phyloP scores from a whole-genome alignment of 30 jellyfish, hydroid and myxozoan genomes.

The Aurelia aurita region DNA sequence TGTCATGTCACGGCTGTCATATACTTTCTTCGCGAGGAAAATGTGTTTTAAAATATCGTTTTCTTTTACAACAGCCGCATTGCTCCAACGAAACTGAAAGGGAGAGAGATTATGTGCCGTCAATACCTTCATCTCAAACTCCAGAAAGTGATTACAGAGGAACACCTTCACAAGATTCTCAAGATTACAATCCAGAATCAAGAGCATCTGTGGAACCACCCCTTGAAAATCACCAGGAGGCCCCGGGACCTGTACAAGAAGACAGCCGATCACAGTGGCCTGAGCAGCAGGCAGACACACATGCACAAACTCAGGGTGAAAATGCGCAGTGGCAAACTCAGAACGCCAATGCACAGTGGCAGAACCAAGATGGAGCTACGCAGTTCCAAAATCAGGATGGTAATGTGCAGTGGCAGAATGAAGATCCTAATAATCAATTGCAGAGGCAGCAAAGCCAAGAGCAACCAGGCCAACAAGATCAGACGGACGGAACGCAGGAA shows the following conservation, averaged over 20 bases:
- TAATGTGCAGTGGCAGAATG: slow-evolving; percentile 17
- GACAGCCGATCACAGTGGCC: neutral
- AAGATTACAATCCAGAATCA: slow-evolving; percentile 2
- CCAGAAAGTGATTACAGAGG: slow-evolving; percentile 21
- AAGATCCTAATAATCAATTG: slow-evolving; percentile 7
- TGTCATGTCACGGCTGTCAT: no score
- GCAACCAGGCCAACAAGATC: neutral
- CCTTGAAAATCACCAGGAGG: slow-evolving; percentile 13
- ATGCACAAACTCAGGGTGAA: neutral
- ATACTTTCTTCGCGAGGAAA: no score
- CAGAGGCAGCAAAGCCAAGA: neutral
- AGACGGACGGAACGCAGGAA: neutral
- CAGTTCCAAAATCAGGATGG: neutral
- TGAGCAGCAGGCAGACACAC: slow-evolving; percentile 4
- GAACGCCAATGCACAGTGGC: neutral
- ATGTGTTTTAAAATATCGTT: no score
- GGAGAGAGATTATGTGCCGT: no score
- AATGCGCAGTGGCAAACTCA: neutral
- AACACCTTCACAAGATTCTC: slow-evolving; percentile 51
- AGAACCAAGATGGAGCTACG: neutral
- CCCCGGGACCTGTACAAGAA: neutral
- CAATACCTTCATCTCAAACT: slow-evolving; percentile 16
- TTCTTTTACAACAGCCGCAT: no score
- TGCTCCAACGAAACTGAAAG: no score
- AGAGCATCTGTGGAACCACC: neutral